Conservation (phyloP, 1,140 invertebrate genomes). For the Cheumatopsyche charites region DNA sequence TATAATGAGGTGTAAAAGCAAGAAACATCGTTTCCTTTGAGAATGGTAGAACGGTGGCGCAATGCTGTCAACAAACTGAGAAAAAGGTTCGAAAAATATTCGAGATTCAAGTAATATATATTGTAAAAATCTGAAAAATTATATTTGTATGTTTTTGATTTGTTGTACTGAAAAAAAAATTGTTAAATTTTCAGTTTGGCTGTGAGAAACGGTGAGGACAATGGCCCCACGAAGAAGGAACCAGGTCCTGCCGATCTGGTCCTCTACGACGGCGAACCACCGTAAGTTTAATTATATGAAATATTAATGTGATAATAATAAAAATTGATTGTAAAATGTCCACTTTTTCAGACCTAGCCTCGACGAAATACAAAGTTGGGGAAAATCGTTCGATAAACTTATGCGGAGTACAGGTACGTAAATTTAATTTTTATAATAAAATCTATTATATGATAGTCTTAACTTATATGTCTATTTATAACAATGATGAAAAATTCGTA, state of each 20-base stretch:
- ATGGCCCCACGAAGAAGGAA: conserved; percentile 67
- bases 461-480: too few species aligned
- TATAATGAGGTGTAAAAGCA: conserved; percentile 21
- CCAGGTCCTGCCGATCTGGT: conserved; percentile 64
- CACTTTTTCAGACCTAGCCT: conserved; percentile 76
- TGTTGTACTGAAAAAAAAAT: neutral
- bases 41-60: conserved; percentile 46
- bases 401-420: conserved; percentile 85
- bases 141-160: neutral
- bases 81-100: conserved; percentile 26
- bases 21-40: conserved; percentile 24
- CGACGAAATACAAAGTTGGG: conserved; percentile 94
- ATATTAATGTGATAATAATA: conserved; percentile 5
- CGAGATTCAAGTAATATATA: too few species aligned
- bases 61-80: conserved; percentile 42
- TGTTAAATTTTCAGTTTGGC: conserved; percentile 63
- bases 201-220: conserved; percentile 69
- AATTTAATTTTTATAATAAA: too few species aligned
- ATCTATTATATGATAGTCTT: too few species aligned
- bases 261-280: conserved; percentile 66
- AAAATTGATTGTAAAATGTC: neutral
- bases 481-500: too few species aligned
- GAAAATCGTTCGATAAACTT: conserved; percentile 93
- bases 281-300: conserved; percentile 61
- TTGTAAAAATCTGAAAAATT: too few species aligned